Percentiles rank a stretch among this genome's conserved stretches.
Conservation (phyloP, 2,797 vertebrate genomes). For the Sparidentex hasta region DNA sequence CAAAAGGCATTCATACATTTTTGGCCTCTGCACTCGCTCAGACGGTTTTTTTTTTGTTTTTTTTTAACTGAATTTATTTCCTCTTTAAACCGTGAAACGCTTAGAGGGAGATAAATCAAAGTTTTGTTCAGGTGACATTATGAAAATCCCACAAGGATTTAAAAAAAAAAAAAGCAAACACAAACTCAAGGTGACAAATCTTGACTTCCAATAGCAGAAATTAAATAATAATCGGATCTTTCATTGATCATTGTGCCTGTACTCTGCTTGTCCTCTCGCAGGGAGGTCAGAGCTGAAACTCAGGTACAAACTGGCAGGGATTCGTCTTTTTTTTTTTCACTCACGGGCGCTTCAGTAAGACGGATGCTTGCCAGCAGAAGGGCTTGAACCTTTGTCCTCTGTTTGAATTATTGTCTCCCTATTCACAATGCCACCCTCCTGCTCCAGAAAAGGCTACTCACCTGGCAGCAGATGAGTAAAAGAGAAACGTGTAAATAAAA, state of each 20-base stretch:
- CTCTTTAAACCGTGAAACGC: not conserved
- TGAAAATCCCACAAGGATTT: conserved; percentile 5
- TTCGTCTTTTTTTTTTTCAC: conserved; percentile 53
- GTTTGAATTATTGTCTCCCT: conserved; percentile 69
- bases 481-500: conserved; percentile 19
- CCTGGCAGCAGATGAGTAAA: conserved; percentile 15
- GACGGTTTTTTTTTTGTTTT: conserved; percentile 5
- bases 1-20: conserved; percentile 8
- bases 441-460: conserved; percentile 36
- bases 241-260: conserved; percentile 66
- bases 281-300: conserved; percentile 61
- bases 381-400: conserved; percentile 68
- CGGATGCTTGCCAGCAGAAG: conserved; percentile 64
- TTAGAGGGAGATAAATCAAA: not conserved
- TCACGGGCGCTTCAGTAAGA: conserved; percentile 61
- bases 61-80: not conserved
- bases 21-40: not conserved
- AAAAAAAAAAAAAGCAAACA: conserved; percentile 6
- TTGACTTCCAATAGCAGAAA: conserved; percentile 46
- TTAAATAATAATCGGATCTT: conserved; percentile 58
- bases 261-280: conserved; percentile 53
- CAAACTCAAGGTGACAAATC: conserved; percentile 39
- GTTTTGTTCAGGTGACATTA: conserved; percentile 15
- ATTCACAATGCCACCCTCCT: conserved; percentile 47
- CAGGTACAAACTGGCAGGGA: conserved; percentile 58